These are phyloP conservation scores for Dendrocopos noguchii DNA, from an alignment of 2,113 vertebrate genomes.

Conservation along the genomic window DNA sequence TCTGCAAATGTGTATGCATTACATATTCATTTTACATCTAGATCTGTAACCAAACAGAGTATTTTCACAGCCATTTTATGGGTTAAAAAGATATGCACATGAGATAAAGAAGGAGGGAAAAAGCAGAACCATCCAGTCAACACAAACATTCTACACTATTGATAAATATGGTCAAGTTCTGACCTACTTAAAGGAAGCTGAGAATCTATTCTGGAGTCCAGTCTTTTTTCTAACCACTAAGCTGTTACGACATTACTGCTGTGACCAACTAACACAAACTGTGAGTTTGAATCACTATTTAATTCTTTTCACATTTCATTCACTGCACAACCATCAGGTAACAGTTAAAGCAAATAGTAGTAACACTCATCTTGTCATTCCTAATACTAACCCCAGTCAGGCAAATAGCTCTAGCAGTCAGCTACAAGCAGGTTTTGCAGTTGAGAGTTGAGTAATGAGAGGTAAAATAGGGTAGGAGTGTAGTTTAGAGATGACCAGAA, in stretches of 20 bases:
- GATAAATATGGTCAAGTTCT: not conserved
- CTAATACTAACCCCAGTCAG: not conserved
- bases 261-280: not conserved
- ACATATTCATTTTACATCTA: not conserved
- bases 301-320: slow-evolving; percentile 19
- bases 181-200: not conserved
- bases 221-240: not conserved
- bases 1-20: not conserved
- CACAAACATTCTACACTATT: not conserved
- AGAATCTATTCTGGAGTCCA: not conserved
- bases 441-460: not conserved
- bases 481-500: not conserved
- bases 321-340: not conserved
- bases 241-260: not conserved
- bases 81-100: not conserved
- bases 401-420: not conserved
- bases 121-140: not conserved
- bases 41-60: not conserved
- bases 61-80: not conserved
- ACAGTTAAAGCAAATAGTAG: not conserved
- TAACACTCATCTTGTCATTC: not conserved
- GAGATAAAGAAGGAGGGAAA: not conserved
- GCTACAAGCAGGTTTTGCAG: not conserved
- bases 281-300: not conserved
- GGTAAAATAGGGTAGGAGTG: not conserved